Percentiles rank a stretch among this genome's conserved stretches.
Conservation (phyloP, 2,797 vertebrate genomes). For the Margarornis squamiger region DNA sequence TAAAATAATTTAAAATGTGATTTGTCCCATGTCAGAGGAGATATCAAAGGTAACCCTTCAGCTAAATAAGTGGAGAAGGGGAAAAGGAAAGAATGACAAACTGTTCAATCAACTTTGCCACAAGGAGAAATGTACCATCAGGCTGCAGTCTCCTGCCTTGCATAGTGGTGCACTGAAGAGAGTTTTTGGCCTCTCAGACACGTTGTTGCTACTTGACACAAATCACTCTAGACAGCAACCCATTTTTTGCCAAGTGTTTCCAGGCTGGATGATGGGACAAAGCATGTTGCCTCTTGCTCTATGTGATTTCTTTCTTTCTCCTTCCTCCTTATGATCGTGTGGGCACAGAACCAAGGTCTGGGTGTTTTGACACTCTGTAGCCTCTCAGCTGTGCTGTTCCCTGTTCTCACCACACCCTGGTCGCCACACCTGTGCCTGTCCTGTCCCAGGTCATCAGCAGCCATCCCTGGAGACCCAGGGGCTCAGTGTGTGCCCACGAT, state of each 20-base stretch:
- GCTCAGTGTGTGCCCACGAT: background rate
- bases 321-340: background rate
- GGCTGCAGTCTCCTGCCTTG: background rate
- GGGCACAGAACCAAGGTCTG: background rate
- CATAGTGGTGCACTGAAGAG: background rate
- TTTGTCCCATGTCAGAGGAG: background rate
- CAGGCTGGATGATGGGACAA: background rate
- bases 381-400: background rate
- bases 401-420: background rate
- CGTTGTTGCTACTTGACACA: background rate
- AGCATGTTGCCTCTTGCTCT: background rate
- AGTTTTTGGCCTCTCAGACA: background rate
- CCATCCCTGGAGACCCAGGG: fast-evolving
- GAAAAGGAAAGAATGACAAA: background rate
- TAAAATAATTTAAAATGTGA: background rate
- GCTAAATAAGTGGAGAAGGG: background rate
- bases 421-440: background rate
- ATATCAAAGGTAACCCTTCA: background rate
- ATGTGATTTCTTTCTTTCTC: background rate
- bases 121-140: background rate
- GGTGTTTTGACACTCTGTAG: fast-evolving
- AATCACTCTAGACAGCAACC: background rate
- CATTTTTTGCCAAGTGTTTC: background rate
- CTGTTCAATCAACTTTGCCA: background rate
- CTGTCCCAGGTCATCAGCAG: background rate